phyloP scores from a whole-genome alignment of 1,140 invertebrate genomes.

The Ostrea denselamellosa region DNA sequence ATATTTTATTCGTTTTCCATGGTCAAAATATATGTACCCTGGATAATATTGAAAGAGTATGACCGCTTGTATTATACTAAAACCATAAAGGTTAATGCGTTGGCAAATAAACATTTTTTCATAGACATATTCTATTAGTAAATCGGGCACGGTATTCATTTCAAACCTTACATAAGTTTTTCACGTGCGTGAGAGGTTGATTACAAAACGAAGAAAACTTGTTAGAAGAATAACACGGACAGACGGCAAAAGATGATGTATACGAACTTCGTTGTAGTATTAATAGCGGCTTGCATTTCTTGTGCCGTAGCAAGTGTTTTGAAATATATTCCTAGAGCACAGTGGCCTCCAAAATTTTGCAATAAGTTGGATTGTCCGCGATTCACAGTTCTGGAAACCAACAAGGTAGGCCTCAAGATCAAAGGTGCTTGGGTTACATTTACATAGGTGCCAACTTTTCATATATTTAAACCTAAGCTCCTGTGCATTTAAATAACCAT shows the following conservation, averaged over 20 bases:
- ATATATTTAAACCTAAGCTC: too few relatives aligned
- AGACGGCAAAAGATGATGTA: not conserved
- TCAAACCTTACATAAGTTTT: not conserved
- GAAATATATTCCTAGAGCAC: not conserved
- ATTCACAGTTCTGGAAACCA: constrained; percentile 56
- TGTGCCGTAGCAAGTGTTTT: not conserved
- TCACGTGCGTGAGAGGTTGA: not conserved
- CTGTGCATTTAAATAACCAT: too few relatives aligned
- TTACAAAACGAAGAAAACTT: not conserved
- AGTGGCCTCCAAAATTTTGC: constrained; percentile 58
- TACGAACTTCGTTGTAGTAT: not conserved
- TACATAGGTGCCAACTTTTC: too few relatives aligned
- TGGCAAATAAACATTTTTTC: not conserved
- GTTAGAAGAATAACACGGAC: too few relatives aligned
- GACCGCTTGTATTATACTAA: not conserved
- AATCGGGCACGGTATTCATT: not conserved
- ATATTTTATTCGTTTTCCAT: not conserved
- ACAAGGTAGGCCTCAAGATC: constrained; percentile 42
- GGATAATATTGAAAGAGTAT: not conserved
- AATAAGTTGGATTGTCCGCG: constrained; percentile 63
- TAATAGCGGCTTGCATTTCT: not conserved
- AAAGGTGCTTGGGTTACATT: too few relatives aligned
- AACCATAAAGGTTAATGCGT: not conserved
- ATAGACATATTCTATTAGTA: not conserved
- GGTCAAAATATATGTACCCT: not conserved